Evolutionary conservation across 2,113 vertebrate species (phyloP).

Genomic region (Artemisiospiza belli): DNA sequence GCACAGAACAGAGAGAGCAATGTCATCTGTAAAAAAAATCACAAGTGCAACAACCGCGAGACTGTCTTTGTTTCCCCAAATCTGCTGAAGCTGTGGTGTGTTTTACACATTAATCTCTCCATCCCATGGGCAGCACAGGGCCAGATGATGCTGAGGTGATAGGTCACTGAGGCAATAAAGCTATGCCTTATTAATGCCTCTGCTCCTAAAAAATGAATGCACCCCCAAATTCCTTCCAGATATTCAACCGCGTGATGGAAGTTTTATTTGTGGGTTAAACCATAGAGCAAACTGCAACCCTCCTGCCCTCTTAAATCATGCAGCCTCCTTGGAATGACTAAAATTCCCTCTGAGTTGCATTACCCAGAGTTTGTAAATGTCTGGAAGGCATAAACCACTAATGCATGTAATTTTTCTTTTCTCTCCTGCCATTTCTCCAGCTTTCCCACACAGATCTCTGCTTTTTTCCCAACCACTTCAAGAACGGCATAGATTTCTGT

Average conservation of each 20-base stretch:
- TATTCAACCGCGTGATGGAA: background rate
- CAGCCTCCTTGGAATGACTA: background rate
- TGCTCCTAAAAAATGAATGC: slow-evolving; percentile 21
- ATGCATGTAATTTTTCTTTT: slow-evolving; percentile 51
- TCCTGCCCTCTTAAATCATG: slow-evolving; percentile 46
- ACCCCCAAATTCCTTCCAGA: slow-evolving; percentile 57
- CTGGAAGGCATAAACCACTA: slow-evolving; percentile 57
- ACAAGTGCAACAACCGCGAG: background rate
- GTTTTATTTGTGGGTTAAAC: slow-evolving; percentile 60
- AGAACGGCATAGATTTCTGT: background rate
- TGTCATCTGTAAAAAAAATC: background rate
- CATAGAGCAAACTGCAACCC: slow-evolving; percentile 4
- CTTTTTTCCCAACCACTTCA: slow-evolving; percentile 32
- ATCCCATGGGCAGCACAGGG: background rate
- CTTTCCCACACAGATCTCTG: slow-evolving; percentile 55
- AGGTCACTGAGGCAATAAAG: slow-evolving; percentile 23
- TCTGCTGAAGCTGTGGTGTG: background rate
- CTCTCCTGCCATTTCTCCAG: background rate
- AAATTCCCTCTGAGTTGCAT: slow-evolving; percentile 39
- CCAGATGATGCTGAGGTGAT: background rate
- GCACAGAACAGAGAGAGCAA: background rate
- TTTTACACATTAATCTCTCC: slow-evolving; percentile 32
- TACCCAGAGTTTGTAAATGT: slow-evolving; percentile 44
- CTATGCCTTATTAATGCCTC: slow-evolving; percentile 13
- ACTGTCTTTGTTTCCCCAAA: background rate